Evolutionary conservation across 2,113 vertebrate species (phyloP).

Genomic region (Lutjanus erythropterus): DNA sequence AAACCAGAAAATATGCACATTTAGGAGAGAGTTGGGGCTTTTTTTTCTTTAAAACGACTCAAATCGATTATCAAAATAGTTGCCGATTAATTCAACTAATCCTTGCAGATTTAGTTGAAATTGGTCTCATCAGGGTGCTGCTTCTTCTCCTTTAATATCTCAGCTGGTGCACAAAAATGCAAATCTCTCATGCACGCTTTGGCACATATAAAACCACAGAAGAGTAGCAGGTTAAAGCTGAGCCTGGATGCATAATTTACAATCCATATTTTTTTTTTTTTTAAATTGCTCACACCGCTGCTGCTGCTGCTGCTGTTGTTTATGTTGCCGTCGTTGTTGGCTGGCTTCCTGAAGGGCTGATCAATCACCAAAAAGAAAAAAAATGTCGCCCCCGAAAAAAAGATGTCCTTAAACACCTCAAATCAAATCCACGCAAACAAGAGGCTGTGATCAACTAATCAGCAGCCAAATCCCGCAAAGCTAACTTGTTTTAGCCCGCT

Average conservation of each 20-base stretch:
- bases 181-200: background rate
- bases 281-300: conserved; percentile 37
- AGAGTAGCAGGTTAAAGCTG: background rate
- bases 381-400: conserved; percentile 22
- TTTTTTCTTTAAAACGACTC: too few species aligned
- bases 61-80: too few species aligned
- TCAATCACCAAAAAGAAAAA: conserved; percentile 28
- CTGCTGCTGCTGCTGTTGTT: conserved; percentile 48
- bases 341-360: conserved; percentile 69
- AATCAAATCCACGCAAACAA: conserved; percentile 3
- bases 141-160: background rate
- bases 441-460: background rate
- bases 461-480: conserved; percentile 15
- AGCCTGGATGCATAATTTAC: conserved; percentile 25
- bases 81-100: too few species aligned
- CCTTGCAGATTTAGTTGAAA: too few species aligned
- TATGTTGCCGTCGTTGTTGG: conserved; percentile 42
- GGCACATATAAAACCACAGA: conserved; percentile 14
- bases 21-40: too few species aligned
- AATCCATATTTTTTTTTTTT: too few species aligned
- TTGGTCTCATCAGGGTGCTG: background rate
- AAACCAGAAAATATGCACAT: too few species aligned
- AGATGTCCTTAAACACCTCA: conserved; percentile 20
- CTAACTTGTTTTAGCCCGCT: conserved; percentile 24
- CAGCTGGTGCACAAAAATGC: conserved; percentile 23